These are phyloP conservation scores for Mechanitis mazaeus DNA, from an alignment of 2,888 invertebrate genomes.

Conservation along the genomic window DNA sequence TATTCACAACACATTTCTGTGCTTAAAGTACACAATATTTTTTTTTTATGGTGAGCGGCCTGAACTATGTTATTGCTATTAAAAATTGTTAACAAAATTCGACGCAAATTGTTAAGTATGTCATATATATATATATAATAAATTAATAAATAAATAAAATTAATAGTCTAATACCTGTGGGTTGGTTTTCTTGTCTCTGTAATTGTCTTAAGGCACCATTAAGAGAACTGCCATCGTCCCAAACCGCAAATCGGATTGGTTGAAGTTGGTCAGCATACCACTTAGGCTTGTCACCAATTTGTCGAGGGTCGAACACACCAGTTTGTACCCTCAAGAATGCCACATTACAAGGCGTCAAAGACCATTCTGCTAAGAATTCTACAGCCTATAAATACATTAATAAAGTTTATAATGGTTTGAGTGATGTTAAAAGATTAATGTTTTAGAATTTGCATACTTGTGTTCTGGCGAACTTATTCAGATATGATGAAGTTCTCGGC, in stretches of 20 bases:
- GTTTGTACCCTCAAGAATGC: constrained; percentile 98
- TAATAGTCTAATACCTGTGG: constrained; percentile 75
- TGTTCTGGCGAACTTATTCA: constrained; percentile 94
- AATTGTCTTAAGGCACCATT: constrained; percentile 85
- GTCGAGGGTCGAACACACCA: constrained; percentile 94
- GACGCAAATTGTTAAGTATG: not conserved
- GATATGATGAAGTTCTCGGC: constrained; percentile 90
- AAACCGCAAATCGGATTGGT: constrained; percentile 92
- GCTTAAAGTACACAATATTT: no score
- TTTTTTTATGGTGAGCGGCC: no score
- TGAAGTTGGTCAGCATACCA: constrained; percentile 96
- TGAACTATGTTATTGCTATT: no score
- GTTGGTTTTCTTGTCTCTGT: constrained; percentile 86
- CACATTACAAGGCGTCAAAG: constrained; percentile 96
- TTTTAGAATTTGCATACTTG: constrained; percentile 76
- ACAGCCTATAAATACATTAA: constrained; percentile 82
- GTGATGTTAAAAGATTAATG: not conserved
- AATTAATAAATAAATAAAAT: not conserved
- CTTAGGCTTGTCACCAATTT: constrained; percentile 98
- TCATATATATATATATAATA: no score
- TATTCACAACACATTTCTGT: no score
- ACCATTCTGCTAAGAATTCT: constrained; percentile 99
- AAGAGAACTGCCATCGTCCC: constrained; percentile 91
- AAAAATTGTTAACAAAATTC: not conserved
- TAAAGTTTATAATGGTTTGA: not conserved